phyloP scores from a whole-genome alignment of 2,888 invertebrate species.

The Gnatocerus cornutus region DNA sequence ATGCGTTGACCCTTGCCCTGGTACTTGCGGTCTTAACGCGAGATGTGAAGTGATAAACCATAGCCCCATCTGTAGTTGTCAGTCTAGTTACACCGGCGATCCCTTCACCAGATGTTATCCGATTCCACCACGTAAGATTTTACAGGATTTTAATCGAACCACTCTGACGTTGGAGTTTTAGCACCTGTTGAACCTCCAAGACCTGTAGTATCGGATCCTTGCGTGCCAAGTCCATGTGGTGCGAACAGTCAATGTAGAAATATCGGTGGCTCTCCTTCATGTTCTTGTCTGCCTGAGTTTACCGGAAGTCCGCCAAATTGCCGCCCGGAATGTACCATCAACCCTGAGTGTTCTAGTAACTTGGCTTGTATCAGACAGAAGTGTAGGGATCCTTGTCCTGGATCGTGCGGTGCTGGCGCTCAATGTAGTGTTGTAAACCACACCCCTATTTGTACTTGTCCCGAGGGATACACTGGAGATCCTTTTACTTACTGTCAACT shows the following conservation, averaged over 20 bases:
- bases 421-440: slow-evolving; percentile 80
- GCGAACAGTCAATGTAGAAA: slow-evolving; percentile 85
- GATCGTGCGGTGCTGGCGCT: slow-evolving; percentile 78
- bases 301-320: slow-evolving; percentile 79
- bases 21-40: slow-evolving; percentile 73
- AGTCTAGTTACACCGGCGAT: slow-evolving; percentile 77
- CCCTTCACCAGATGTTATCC: slow-evolving; percentile 81
- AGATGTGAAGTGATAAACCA: slow-evolving; percentile 76
- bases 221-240: slow-evolving; percentile 86
- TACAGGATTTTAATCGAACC: background rate
- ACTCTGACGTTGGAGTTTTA: slow-evolving; percentile 48
- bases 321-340: slow-evolving; percentile 78
- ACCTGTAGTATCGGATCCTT: slow-evolving; percentile 73
- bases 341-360: slow-evolving; percentile 76
- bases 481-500: slow-evolving; percentile 76
- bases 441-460: slow-evolving; percentile 80
- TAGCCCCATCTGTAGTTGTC: slow-evolving; percentile 82
- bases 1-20: slow-evolving; percentile 72
- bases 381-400: slow-evolving; percentile 77
- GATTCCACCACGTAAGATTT: slow-evolving; percentile 70
- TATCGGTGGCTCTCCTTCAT: slow-evolving; percentile 74
- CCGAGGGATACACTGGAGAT: slow-evolving; percentile 77
- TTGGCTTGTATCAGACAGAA: slow-evolving; percentile 75
- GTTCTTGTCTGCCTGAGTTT: slow-evolving; percentile 76
- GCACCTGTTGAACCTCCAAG: slow-evolving; percentile 60